Evolutionary conservation across 92 coral and sea anemone species (phyloP).

Genomic region (Bergia sp.): DNA sequence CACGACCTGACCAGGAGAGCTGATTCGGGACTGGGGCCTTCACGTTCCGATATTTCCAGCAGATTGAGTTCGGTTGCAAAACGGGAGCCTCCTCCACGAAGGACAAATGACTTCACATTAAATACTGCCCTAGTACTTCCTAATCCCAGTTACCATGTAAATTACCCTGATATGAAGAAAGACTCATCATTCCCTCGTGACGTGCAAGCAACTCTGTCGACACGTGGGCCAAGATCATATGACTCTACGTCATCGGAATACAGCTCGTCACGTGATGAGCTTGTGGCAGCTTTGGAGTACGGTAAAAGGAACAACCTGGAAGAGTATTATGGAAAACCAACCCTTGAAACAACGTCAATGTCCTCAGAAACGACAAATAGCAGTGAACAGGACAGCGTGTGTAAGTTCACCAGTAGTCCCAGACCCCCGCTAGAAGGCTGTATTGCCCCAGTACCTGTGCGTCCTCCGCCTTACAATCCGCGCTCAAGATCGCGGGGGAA

Average conservation of each 20-base stretch:
- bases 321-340: constrained; percentile 93
- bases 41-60: constrained; percentile 66
- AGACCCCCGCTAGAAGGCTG: constrained; percentile 78
- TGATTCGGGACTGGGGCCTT: constrained; percentile 77
- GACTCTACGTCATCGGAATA: constrained; percentile 99
- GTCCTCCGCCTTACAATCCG: constrained; percentile 74
- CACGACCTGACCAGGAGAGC: constrained; percentile 76
- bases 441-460: constrained; percentile 78
- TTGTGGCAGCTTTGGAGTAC: constrained; percentile 90
- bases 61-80: constrained; percentile 50
- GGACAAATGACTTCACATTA: neutral
- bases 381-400: constrained; percentile 97
- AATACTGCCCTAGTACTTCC: constrained; percentile 28
- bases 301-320: constrained; percentile 96
- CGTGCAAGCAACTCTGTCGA: constrained; percentile 60
- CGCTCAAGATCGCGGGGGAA: constrained; percentile 82
- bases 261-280: constrained; percentile 99
- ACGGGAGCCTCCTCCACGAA: constrained; percentile 30
- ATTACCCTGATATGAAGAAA: constrained; percentile 75
- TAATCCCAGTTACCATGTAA: constrained; percentile 46
- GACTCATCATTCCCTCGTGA: constrained; percentile 78
- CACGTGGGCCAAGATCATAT: constrained; percentile 91
- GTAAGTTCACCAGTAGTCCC: constrained; percentile 95
- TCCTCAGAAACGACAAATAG: constrained; percentile 95
- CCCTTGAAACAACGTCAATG: constrained; percentile 94